Evolutionary conservation across 30 jellyfish, hydroid and myxozoan species (phyloP), one percentile per base, ranked within the genome.

Genomic region (Catostylus mosaicus): DNA sequence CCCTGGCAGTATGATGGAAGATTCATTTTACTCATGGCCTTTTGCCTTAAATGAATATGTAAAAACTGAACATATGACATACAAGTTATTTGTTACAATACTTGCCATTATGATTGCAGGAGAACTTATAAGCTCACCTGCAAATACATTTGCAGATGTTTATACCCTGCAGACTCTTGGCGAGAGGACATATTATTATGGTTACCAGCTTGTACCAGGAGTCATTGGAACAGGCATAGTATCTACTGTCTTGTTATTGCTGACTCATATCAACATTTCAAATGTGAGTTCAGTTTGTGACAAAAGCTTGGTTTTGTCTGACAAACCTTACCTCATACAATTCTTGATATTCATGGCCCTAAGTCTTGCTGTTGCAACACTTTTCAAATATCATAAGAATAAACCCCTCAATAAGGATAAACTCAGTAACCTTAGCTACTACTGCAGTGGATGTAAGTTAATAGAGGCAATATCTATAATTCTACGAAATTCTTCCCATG

Each of bases 91-190:
- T 54, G 29, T 23, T n/a, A 63, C 80, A 12, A 38, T 90, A 16
- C 76, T 90, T 2, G 62, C 73, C 8, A 59, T 90, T 10, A 77
- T 95, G 27, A 59, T 84, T 34, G 69, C 89, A 54, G 97, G 97
- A n/a, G 97, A 90, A 59, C 65, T 90, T 34, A 48, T 90, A 67
- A 94, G 96, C 51, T 90, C 97, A 14, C 97, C 97, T 26, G 96
- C 94, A 16, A 72, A 64, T 51, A 90, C 97, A 23, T 90, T 90
- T 83, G 96, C 97, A 23, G 97, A 90, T 73, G 88, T 90, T 35
- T 90, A 90, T 82, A 79, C 95, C 0, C 38, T 90, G 82, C 97
- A 85, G 59, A 69, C 92, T 38, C 85, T 90, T 3, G 96, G 84
- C 3, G 90, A 50, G 48, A 70, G 70, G 23, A 59, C 87, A 4